Evolutionary conservation across 1,140 invertebrate genomes (phyloP).

Genomic region (Drosophila sucinea): DNA sequence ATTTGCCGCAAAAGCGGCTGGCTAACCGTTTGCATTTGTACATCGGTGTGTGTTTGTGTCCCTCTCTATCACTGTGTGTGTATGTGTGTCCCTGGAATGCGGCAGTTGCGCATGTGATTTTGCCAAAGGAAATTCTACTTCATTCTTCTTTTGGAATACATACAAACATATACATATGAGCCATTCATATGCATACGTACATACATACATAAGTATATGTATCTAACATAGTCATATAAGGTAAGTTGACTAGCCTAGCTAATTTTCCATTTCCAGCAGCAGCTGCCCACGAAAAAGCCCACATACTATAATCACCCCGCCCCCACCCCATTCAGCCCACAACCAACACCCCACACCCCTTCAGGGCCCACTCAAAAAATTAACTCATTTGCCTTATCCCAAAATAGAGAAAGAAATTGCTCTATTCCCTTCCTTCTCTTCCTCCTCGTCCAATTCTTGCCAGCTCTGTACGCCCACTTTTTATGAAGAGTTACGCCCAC

Average conservation of each 20-base stretch:
- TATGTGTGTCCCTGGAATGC: constrained; percentile 64
- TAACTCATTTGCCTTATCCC: constrained; percentile 64
- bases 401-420: constrained; percentile 60
- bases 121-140: constrained; percentile 15
- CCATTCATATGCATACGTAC: constrained; percentile 1
- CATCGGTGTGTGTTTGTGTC: constrained; percentile 22
- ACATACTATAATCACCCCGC: neutral
- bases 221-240: constrained; percentile 1
- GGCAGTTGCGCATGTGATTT: constrained; percentile 66
- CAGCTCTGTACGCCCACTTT: constrained; percentile 62
- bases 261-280: constrained; percentile 11
- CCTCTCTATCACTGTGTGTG: neutral
- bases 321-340: neutral
- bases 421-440: constrained; percentile 55
- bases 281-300: constrained; percentile 2
- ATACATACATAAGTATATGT: neutral
- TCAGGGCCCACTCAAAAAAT: constrained; percentile 60
- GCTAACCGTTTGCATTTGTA: constrained; percentile 23
- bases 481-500: constrained; percentile 61
- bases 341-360: constrained; percentile 16
- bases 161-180: neutral
- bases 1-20: constrained; percentile 62
- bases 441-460: constrained; percentile 53
- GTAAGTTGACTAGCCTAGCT: constrained; percentile 17
- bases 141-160: constrained; percentile 17